Evolutionary conservation across 35 echinoderm and acorn worm species (phyloP).

Genomic region (Patiria miniata): DNA sequence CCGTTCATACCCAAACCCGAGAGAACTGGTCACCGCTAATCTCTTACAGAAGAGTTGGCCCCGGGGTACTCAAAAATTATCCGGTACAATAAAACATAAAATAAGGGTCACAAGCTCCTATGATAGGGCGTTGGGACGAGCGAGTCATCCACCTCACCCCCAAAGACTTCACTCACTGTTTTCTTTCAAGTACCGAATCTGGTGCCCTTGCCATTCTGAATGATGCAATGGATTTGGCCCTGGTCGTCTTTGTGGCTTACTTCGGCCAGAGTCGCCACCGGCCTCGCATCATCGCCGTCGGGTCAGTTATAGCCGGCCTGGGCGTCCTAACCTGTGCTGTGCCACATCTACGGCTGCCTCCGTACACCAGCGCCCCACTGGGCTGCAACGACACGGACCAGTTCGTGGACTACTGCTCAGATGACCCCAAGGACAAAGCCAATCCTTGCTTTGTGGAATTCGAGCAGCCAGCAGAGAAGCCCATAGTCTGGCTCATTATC

Average conservation of each 20-base stretch:
- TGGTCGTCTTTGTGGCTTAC: slow-evolving; percentile 44
- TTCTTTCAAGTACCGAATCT: slow-evolving; percentile 48
- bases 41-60: too few relatives aligned
- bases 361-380: neutral
- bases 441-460: neutral
- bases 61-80: too few relatives aligned
- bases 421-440: neutral
- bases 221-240: slow-evolving; percentile 36
- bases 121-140: too few relatives aligned
- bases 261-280: slow-evolving; percentile 55
- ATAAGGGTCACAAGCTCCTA: too few relatives aligned
- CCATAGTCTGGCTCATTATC: slow-evolving; percentile 33
- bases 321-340: slow-evolving; percentile 48
- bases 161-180: too few relatives aligned
- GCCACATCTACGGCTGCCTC: slow-evolving; percentile 40
- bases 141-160: too few relatives aligned
- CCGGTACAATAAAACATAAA: too few relatives aligned
- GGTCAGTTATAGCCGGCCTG: slow-evolving; percentile 34
- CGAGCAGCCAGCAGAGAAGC: neutral
- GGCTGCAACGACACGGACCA: neutral
- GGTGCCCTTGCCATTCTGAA: slow-evolving; percentile 49
- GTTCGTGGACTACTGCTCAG: neutral
- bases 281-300: slow-evolving; percentile 46
- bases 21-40: too few relatives aligned
- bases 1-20: too few relatives aligned